Evolutionary conservation across 2,113 vertebrate species (phyloP), one percentile per base, ranked within the genome.

Genomic region (Gobiocypris rarus): DNA sequence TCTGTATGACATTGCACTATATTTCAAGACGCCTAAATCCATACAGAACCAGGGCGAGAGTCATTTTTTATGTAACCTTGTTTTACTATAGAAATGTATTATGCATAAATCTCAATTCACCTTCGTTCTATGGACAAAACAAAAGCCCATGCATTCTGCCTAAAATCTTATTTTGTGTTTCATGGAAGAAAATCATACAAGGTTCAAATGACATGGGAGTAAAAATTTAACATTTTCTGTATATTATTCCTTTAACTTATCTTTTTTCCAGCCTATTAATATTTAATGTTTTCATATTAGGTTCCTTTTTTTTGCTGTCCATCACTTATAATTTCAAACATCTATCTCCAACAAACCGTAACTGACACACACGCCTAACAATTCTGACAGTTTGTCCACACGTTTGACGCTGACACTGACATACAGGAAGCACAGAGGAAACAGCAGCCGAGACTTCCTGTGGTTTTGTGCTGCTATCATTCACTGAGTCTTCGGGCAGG

Each of bases 281-380:
- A 73, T 48, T 73, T 73, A 11, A 73, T 73, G 70, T 45, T 73
- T 45, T 45, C 38, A 78, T n/a, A 54, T 13, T 41, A 70, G 11
- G 17, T 17, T 41, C 61, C 81, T 79, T 41, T 28, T 31, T 65
- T 52, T 78, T 17, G 61, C 28, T 61, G 38, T 74, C 43, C 54
- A 73, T 80, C 54, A 52, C 13, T 11, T 19, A 5, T 28, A 38
- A 79, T 45, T 59, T 79, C 71, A 59, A 56, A 26, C 31, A 59
- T 86, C 43, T 80, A 9, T 65, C 26, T 83, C 65, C 45, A 13
- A 17, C 71, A 82, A 48, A 76, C 48, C 70, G 7, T 45, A 73
- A 26, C n/a, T 24, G 41, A 71, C 63, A 59, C 81, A 41, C 58
- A 75, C 24, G 13, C 54, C 9, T 80, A 58, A 65, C 77, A 80